Evolutionary conservation across 2,797 vertebrate genomes (phyloP).

Genomic region (Thripadectes ignobilis): DNA sequence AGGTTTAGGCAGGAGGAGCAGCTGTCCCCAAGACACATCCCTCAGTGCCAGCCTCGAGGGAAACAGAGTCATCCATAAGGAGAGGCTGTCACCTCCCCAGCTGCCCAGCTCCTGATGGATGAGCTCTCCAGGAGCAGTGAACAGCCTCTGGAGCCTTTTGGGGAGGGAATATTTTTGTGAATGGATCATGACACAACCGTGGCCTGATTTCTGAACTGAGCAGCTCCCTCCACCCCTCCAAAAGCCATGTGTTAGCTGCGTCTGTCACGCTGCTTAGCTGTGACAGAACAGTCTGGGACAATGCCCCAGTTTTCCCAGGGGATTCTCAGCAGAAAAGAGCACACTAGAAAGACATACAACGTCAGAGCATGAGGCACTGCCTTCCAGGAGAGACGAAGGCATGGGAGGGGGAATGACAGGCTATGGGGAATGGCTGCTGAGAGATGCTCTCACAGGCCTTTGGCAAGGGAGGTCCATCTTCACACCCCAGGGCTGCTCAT

Average conservation of each 20-base stretch:
- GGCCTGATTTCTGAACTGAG: not conserved
- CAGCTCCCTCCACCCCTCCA: not conserved
- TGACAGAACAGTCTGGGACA: conserved; percentile 40
- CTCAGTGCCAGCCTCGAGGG: not conserved
- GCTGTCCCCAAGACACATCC: not conserved
- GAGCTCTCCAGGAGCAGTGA: not conserved
- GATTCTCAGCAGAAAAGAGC: conserved; percentile 20
- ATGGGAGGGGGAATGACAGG: not conserved
- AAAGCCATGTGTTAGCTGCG: conserved; percentile 19
- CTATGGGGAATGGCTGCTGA: not conserved
- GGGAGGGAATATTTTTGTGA: conserved; percentile 20
- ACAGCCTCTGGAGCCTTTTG: not conserved
- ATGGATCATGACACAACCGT: not conserved
- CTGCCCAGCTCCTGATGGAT: conserved; percentile 4
- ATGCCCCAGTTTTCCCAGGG: not conserved
- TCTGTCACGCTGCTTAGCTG: conserved; percentile 19
- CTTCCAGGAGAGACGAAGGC: not conserved
- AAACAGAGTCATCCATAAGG: accelerated
- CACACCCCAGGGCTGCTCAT: not conserved
- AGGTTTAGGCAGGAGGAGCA: not conserved
- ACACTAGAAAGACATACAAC: not conserved
- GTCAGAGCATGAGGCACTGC: not conserved
- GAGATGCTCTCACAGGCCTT: not conserved
- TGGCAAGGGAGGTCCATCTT: not conserved
- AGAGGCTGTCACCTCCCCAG: not conserved